phyloP scores from a whole-genome alignment of 2,797 vertebrate species.

The Cottoperca gobio region DNA sequence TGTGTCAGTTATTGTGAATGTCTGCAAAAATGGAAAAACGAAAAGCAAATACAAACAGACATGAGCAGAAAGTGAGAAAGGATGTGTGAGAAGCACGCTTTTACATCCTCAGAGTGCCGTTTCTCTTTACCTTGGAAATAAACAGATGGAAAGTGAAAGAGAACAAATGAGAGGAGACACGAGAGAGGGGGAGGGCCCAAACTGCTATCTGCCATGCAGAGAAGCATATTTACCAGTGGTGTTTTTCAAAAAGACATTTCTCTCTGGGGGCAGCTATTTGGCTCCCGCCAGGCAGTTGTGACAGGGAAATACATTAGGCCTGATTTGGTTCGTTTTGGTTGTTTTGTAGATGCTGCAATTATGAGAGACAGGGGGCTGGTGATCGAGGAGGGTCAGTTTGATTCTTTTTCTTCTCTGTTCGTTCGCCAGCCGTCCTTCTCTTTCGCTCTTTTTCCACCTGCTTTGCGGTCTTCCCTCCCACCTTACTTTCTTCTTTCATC shows the following conservation, averaged over 20 bases:
- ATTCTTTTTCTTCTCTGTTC: conserved; percentile 36
- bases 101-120: conserved; percentile 37
- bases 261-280: conserved; percentile 75
- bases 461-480: conserved; percentile 5
- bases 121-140: conserved; percentile 59
- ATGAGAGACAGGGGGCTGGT: conserved; percentile 67
- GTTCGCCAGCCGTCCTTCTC: conserved; percentile 22
- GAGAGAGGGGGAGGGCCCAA: conserved; percentile 41
- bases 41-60: not conserved
- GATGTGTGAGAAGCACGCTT: conserved; percentile 24
- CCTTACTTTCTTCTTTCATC: not conserved
- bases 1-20: not conserved
- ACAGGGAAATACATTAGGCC: conserved; percentile 77
- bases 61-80: conserved; percentile 15
- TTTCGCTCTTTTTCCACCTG: conserved; percentile 18
- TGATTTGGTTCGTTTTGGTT: conserved; percentile 74
- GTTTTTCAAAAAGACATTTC: conserved; percentile 77
- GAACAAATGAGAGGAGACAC: conserved; percentile 54
- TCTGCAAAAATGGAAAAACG: conserved; percentile 4
- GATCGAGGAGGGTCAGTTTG: conserved; percentile 48
- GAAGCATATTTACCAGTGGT: conserved; percentile 72
- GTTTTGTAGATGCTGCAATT: conserved; percentile 74
- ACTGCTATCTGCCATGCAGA: conserved; percentile 74
- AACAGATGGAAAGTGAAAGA: conserved; percentile 67
- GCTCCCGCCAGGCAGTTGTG: conserved; percentile 76